Conservation (phyloP, 2,113 vertebrate species). For the Hippocampus comes region DNA sequence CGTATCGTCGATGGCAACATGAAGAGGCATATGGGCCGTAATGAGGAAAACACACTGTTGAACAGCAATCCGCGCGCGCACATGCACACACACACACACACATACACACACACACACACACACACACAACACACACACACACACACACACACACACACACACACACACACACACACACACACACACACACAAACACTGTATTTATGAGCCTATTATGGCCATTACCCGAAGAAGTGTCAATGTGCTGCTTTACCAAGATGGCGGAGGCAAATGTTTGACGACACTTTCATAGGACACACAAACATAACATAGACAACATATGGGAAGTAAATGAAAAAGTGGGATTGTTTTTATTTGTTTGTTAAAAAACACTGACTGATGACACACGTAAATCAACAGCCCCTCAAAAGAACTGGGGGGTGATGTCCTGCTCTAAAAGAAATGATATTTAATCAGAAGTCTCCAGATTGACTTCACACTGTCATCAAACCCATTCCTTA, state of each 20-base stretch:
- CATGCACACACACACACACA: not conserved
- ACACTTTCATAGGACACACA: constrained; percentile 22
- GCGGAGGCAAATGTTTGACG: constrained; percentile 50
- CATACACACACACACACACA: too few species aligned
- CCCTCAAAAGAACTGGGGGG: not conserved
- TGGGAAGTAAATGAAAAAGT: not conserved
- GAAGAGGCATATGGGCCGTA: constrained; percentile 32
- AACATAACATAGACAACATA: not conserved
- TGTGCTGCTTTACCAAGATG: constrained; percentile 38
- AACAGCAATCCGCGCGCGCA: constrained; percentile 33
- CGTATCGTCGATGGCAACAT: constrained; percentile 51
- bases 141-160: too few species aligned
- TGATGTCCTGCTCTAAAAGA: not conserved
- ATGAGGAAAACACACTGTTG: constrained; percentile 53
- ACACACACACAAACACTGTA: constrained; percentile 21
- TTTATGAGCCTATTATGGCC: constrained; percentile 64
- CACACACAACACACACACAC: too few species aligned
- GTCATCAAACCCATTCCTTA: too few species aligned
- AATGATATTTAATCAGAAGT: not conserved
- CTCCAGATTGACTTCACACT: not conserved
- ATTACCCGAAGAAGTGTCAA: constrained; percentile 64
- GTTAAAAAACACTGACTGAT: not conserved
- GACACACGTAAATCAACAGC: too few species aligned
- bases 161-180: too few species aligned
- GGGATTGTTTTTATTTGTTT: not conserved